phyloP scores from a whole-genome alignment of 2,888 invertebrate genomes.

The Lydus trimaculatus region DNA sequence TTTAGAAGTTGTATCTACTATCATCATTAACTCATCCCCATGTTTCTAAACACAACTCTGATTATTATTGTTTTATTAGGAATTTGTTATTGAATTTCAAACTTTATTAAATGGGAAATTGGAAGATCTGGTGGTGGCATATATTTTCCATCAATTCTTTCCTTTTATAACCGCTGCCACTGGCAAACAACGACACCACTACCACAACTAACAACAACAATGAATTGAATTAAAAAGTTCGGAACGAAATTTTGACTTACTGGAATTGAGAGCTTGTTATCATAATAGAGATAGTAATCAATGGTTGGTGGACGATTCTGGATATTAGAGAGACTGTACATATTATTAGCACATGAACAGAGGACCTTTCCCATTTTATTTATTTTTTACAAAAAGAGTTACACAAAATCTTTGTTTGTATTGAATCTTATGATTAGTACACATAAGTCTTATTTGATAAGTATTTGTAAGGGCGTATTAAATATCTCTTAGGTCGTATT shows the following conservation, averaged over 20 bases:
- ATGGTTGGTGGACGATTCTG: not conserved
- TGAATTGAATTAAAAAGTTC: slow-evolving; percentile 11
- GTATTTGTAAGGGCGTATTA: not conserved
- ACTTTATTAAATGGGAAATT: not conserved
- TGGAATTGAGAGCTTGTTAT: not conserved
- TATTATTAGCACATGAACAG: too few species aligned
- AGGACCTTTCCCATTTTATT: too few species aligned
- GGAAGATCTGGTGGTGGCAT: not conserved
- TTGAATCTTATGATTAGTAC: too few species aligned
- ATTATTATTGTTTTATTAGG: slow-evolving; percentile 15
- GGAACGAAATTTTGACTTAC: not conserved
- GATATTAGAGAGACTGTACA: too few species aligned
- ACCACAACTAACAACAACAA: not conserved
- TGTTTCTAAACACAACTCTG: slow-evolving; percentile 15
- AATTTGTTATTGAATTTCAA: not conserved
- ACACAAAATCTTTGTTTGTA: too few species aligned
- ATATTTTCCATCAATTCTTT: not conserved
- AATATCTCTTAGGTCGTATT: not conserved
- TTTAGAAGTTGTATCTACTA: slow-evolving; percentile 4
- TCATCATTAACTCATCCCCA: slow-evolving; percentile 20
- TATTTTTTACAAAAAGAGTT: too few species aligned
- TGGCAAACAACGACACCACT: not conserved
- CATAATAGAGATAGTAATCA: not conserved
- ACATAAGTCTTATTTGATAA: not conserved
- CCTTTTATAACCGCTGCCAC: not conserved